phyloP scores from a whole-genome alignment of 2,113 vertebrate genomes.

The Burhinus bistriatus region DNA sequence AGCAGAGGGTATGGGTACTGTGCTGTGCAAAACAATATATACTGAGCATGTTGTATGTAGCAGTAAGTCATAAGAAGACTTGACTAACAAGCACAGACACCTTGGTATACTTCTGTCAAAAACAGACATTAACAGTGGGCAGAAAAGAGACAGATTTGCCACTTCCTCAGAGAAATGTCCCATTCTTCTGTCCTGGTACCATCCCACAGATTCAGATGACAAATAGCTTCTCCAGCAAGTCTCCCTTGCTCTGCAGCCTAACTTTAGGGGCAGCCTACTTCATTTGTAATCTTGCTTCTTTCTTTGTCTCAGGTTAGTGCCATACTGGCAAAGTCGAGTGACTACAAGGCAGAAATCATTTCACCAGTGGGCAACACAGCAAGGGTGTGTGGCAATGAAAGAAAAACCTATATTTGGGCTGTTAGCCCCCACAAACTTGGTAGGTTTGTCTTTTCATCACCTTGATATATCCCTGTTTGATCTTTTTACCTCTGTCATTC shows the following conservation, averaged over 20 bases:
- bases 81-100: not conserved
- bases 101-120: not conserved
- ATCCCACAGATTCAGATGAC: not conserved
- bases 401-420: conserved; percentile 69
- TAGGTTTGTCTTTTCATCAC: not conserved
- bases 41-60: not conserved
- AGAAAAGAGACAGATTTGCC: not conserved
- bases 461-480: not conserved
- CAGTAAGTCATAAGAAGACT: not conserved
- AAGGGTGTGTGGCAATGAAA: conserved; percentile 59
- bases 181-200: not conserved
- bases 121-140: not conserved
- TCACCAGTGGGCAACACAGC: not conserved
- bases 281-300: not conserved
- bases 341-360: conserved; percentile 45
- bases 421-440: conserved; percentile 46
- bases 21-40: not conserved
- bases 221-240: not conserved
- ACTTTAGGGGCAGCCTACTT: not conserved
- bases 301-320: conserved; percentile 56
- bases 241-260: not conserved
- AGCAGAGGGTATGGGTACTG: not conserved
- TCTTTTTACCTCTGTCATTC: not conserved
- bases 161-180: not conserved
- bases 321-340: conserved; percentile 15